Evolutionary conservation across 2,797 vertebrate genomes (phyloP), one percentile per base, ranked within the genome.

Genomic region (Bradypodion pumilum): DNA sequence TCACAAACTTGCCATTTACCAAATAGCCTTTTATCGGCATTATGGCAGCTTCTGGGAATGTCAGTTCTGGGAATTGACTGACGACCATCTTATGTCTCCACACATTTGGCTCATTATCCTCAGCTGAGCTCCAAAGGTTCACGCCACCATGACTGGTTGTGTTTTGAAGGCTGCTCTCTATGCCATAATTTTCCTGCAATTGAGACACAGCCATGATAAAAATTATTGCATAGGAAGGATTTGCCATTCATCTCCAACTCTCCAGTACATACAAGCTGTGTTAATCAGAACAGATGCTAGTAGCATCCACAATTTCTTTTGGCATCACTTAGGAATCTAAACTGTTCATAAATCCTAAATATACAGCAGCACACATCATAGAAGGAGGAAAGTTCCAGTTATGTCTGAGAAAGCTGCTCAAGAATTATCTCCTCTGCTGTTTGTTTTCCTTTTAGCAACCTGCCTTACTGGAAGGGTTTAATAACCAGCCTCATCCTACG

Each of bases 1-100:
- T 83, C 65, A 78, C 37, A 83, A 70, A 78, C 65, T 77, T 56
- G 42, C 74, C 74, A 77, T 70, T 83, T 77, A 77, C 82, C 74
- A 76, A 80, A 85, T 60, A 85, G 65, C 52, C 35, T 52, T 76
- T 84, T 72, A 70, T 70, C 59, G 15, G 40, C 60, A 27, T 84
- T 70, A 72, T 84, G 66, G 66, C 5, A 69, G 56, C 60, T 78
- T 85, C 74, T 62, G 84, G 73, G 72, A 85, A 81, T 60, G 37
- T 35, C 49, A 60, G 29, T 83, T 77, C 82, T 60, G 65, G 82
- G 74, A 83, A 83, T n/a, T 60, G 82, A 21, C 74, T 44, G 35
- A 12, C n/a, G 69, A 70, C 69, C 19, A 40, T 40, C 63, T 68
- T 63, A 8, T 62, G 44, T 77, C 65, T 46, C 65, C 52, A 60